Conservation (phyloP, 2,797 vertebrate species). For the Notolabrus celidotus region DNA sequence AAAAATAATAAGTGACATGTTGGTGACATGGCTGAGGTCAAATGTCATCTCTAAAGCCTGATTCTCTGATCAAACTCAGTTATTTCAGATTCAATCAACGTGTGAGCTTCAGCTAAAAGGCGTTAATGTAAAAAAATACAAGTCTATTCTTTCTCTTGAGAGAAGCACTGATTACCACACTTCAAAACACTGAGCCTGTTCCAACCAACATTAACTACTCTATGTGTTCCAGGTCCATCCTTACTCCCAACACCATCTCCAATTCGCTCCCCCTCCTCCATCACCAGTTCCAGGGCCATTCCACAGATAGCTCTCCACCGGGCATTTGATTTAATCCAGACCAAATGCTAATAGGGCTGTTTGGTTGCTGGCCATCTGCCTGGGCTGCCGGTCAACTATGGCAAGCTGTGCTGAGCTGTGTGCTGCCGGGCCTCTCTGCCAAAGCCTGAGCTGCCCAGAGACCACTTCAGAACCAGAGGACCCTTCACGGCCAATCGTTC, state of each 20-base stretch:
- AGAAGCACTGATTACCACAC: constrained; percentile 16
- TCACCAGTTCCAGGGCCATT: constrained; percentile 60
- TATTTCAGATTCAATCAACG: not conserved
- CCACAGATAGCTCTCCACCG: constrained; percentile 69
- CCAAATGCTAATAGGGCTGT: constrained; percentile 87
- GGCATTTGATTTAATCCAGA: constrained; percentile 86
- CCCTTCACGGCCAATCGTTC: constrained; percentile 72
- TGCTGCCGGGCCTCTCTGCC: constrained; percentile 60
- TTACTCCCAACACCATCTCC: constrained; percentile 40
- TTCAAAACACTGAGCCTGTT: constrained; percentile 38
- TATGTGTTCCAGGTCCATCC: constrained; percentile 20
- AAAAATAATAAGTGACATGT: no score
- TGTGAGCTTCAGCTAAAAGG: constrained; percentile 3
- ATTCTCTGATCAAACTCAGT: not conserved
- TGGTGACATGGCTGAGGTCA: not conserved
- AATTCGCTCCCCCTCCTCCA: constrained; percentile 41
- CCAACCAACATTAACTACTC: constrained; percentile 31
- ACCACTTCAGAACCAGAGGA: constrained; percentile 78
- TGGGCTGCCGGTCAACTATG: constrained; percentile 80
- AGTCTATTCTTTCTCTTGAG: not conserved
- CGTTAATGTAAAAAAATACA: not conserved
- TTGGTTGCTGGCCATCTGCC: constrained; percentile 85
- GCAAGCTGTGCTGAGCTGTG: constrained; percentile 74
- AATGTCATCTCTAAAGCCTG: not conserved
- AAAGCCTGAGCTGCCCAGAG: constrained; percentile 76